Evolutionary conservation across 2,888 invertebrate genomes (phyloP), one percentile per base, ranked within the genome.

Genomic region (Listrodromus nycthemerus): DNA sequence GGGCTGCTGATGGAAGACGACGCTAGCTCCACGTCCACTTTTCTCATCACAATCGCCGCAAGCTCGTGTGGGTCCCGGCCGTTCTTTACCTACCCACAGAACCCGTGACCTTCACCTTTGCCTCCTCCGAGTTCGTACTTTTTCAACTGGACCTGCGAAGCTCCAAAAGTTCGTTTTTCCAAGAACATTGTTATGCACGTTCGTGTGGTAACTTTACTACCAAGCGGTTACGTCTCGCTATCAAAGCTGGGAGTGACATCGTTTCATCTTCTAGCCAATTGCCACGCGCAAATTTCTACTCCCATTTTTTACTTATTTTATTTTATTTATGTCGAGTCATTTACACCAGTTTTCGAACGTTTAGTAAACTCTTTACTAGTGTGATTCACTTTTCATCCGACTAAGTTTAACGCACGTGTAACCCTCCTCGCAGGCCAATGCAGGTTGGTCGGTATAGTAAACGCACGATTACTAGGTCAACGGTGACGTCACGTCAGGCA

Each of bases 91-190:
- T n/a, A 61, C 50, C 80, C 73, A 73, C 74, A 55, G 50, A 79
- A 80, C 55, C 8, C 69, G 69, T 69, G 83, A 83, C 83, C 83
- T 83, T 83, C 80, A 83, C 83, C 83, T 80, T 77, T 73, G 50
- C 41, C 73, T 67, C 45, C 33, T 21, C 45, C 48, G 77, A 77
- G 69, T 77, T 80, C 55, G 58, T 21, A 71, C 45, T 66, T 50
- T 70, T 50, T 1, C 10, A 10, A 50, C 2, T 27, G 37, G 19
- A 33, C 41, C 27, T 75, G 24, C 24, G 24, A 63, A 74, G 3
- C 21, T 52, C 33, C 21, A 21, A 5, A 74, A 63, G 16, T 50
- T 63, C n/a, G 16, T 50, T 33, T 74, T 74, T 5, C 24, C 33
- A 30, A 13, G 13, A 33, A 37, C 21, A 52, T 37, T 8, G n/a